A percentile compares a stretch with the other conserved stretches of the same genome.
Conservation (phyloP, 2,888 invertebrate genomes). For the Nebria brevicollis region DNA sequence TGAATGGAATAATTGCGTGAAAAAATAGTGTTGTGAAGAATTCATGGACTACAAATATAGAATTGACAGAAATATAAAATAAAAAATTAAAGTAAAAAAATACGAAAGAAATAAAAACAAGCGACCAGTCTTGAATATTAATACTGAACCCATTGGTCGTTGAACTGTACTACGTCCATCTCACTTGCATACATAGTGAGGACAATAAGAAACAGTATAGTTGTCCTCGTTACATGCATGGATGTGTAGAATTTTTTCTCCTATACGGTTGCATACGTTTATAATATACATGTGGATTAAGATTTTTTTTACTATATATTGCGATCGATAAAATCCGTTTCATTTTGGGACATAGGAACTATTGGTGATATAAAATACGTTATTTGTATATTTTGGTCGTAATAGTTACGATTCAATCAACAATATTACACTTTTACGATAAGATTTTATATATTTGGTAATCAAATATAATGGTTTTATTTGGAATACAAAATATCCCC, state of each 20-base stretch:
- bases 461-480: not conserved
- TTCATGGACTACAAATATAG: slow-evolving; percentile 29
- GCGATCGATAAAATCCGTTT: not conserved
- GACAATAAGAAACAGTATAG: not conserved
- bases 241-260: slow-evolving; percentile 14
- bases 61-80: slow-evolving; percentile 35
- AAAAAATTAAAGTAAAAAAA: slow-evolving; percentile 29
- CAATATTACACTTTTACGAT: not conserved
- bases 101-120: slow-evolving; percentile 42
- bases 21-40: not conserved
- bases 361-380: not conserved
- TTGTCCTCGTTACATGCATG: slow-evolving; percentile 3
- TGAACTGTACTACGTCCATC: slow-evolving; percentile 28
- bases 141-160: slow-evolving; percentile 44
- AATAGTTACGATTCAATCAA: not conserved
- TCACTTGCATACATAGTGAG: not conserved
- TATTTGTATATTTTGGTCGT: not conserved
- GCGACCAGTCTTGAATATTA: slow-evolving; percentile 48
- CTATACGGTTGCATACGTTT: slow-evolving; percentile 22
- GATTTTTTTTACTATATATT: not conserved
- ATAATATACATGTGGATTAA: slow-evolving; percentile 15
- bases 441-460: not conserved
- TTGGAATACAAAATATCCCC: not conserved
- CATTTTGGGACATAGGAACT: not conserved
- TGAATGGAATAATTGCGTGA: too few relatives aligned